phyloP scores from a whole-genome alignment of 2,888 invertebrate genomes.

The Nephrocerus scutellatus region DNA sequence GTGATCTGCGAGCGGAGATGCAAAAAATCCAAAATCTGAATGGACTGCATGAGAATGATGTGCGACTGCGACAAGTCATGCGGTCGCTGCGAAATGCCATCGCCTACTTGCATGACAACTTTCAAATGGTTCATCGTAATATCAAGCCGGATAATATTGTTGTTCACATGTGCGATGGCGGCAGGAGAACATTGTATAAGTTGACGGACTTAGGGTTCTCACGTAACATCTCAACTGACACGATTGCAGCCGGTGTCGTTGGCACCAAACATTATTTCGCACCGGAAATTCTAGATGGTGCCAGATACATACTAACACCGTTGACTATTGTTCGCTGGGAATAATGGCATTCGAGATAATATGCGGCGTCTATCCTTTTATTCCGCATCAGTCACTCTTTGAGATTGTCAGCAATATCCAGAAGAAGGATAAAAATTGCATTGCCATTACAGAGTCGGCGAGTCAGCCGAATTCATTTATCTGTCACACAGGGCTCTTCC shows the following conservation, averaged over 20 bases:
- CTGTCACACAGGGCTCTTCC: slow-evolving; percentile 56
- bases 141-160: slow-evolving; percentile 92
- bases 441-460: slow-evolving; percentile 62
- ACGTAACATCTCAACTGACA: slow-evolving; percentile 70
- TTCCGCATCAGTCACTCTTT: slow-evolving; percentile 63
- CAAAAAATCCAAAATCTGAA: slow-evolving; percentile 66
- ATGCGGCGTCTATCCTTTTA: slow-evolving; percentile 76
- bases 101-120: slow-evolving; percentile 65
- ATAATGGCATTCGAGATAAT: slow-evolving; percentile 78
- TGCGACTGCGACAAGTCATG: slow-evolving; percentile 64
- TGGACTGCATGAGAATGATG: slow-evolving; percentile 67
- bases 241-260: slow-evolving; percentile 74
- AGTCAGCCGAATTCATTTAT: slow-evolving; percentile 49
- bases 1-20: slow-evolving; percentile 70
- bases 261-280: slow-evolving; percentile 86
- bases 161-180: slow-evolving; percentile 43
- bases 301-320: slow-evolving; percentile 70
- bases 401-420: slow-evolving; percentile 63
- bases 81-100: slow-evolving; percentile 67
- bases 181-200: too few species aligned
- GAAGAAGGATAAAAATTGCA: slow-evolving; percentile 61
- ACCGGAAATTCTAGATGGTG: slow-evolving; percentile 67
- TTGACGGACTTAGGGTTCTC: slow-evolving; percentile 89
- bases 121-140: slow-evolving; percentile 80
- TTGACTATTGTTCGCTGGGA: slow-evolving; percentile 92